These are phyloP conservation scores for Sarcophaga variegata DNA, from an alignment of 2,888 invertebrate genomes.

Conservation along the genomic window DNA sequence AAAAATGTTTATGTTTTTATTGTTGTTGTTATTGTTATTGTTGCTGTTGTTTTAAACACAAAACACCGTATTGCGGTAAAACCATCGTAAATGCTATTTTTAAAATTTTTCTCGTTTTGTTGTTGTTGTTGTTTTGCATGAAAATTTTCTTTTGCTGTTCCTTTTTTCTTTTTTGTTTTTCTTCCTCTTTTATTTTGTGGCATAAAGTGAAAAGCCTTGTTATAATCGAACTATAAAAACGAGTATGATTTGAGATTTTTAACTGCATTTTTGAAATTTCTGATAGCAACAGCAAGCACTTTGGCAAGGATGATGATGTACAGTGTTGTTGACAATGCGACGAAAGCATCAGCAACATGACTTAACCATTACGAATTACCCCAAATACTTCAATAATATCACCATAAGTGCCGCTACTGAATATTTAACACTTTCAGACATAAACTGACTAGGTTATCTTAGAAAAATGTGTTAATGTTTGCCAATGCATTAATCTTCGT, in stretches of 20 bases:
- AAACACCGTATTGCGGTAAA: conserved; percentile 66
- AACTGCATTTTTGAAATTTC: conserved; percentile 46
- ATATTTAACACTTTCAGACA: conserved; percentile 5
- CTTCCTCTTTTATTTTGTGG: conserved; percentile 15
- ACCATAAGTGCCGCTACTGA: no score
- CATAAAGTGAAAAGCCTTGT: conserved; percentile 59
- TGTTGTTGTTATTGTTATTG: conserved; percentile 8
- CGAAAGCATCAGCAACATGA: conserved; percentile 51
- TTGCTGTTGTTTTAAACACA: conserved; percentile 29
- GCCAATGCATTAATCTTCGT: no score
- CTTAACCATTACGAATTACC: conserved; percentile 55
- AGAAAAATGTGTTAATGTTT: background rate
- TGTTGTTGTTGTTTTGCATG: no score
- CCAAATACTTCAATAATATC: background rate
- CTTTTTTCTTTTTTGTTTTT: background rate
- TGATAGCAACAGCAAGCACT: conserved; percentile 40
- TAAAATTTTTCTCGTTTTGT: no score
- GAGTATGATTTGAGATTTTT: conserved; percentile 28
- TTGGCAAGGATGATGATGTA: conserved; percentile 4
- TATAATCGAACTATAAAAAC: conserved; percentile 27
- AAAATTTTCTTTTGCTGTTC: background rate
- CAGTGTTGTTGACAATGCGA: conserved; percentile 50
- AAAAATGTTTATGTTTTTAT: conserved; percentile 39
- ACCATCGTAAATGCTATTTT: conserved; percentile 1
- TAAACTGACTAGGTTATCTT: background rate